Percentiles rank a stretch among this genome's conserved stretches.
phyloP scores from a whole-genome alignment of 2,797 vertebrate species.

The Iguana delicatissima region DNA sequence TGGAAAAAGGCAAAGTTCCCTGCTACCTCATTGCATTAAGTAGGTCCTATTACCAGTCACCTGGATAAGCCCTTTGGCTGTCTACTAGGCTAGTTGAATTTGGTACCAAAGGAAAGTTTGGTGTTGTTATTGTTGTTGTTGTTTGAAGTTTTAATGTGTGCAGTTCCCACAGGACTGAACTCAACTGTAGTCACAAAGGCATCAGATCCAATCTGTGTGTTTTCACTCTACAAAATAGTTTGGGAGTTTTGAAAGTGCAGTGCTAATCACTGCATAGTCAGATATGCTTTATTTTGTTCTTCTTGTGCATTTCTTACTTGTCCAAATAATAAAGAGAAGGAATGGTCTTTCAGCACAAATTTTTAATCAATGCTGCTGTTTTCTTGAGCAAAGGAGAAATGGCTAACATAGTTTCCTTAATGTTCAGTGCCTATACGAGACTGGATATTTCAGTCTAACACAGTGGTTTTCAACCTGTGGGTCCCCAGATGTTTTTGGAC shows the following conservation, averaged over 20 bases:
- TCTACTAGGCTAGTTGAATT: constrained; percentile 4
- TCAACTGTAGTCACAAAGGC: neutral
- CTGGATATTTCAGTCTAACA: neutral
- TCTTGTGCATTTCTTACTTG: neutral
- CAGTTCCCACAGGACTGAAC: neutral
- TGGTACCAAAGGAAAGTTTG: neutral
- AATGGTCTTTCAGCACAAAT: neutral
- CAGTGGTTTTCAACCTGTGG: no score
- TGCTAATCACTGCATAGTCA: neutral
- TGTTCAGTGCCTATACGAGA: neutral
- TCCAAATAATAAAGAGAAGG: neutral
- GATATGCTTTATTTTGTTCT: neutral
- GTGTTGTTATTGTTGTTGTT: no score
- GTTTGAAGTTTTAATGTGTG: neutral
- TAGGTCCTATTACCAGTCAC: neutral
- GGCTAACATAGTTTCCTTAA: neutral
- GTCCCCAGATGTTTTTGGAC: no score
- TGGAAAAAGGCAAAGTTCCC: neutral
- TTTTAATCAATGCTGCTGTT: neutral
- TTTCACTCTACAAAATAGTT: neutral
- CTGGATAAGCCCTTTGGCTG: neutral
- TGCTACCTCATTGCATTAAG: neutral
- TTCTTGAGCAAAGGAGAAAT: neutral
- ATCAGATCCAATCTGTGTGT: neutral
- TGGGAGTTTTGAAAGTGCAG: neutral